Base-by-base conservation (phyloP, 2,113 vertebrate species). In the Aspiorhynchus laticeps region DNA sequence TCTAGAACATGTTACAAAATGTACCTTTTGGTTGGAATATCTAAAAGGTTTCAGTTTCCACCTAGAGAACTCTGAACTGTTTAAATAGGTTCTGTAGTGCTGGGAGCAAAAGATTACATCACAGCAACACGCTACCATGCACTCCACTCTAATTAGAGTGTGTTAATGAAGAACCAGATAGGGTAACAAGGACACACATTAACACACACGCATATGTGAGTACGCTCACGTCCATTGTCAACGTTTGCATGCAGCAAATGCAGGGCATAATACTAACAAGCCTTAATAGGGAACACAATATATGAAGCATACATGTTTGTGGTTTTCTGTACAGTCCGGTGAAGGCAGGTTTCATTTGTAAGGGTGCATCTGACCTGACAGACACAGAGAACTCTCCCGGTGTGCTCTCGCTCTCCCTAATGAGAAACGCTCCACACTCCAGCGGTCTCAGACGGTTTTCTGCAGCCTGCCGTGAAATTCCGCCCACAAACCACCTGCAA, bases 361-460 rank as follows among this genome's bases (percentile, higher is more conserved):
- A 61, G 8, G 33, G 38, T 88, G 86, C 15, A 10, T 87, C 96
- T 96, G 89, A 99, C 98, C 95, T 99, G 84, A 99, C 97, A 0
- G 97, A 99, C 83, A 99, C 91, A 0, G 97, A 99, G 94, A 99
- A 99, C 81, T 97, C 97, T 3, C 98, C 98, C 0, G 97, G 98
- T 15, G 96, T 91, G 15, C 97, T 99, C 93, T 99, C 98, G 0
- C 97, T 98, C 87, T 98, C 97, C 0, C 98, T 93, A 93, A 99
- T 94, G 82, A 99, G 93, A 92, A 99, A 99, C 41, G 95, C 96
- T 75, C 98, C 98, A 2, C 94, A 91, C 33, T 95, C 94, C 84
- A 94, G 91, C 79, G 94, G 92, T 61, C 95, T 93, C 61, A 99
- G 95, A 15, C 89, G 93, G 86, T 96, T 92, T 91, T 99, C 98